These are phyloP conservation scores for Xestia c-nigrum DNA, from an alignment of 2,888 invertebrate species.

Conservation along the genomic window DNA sequence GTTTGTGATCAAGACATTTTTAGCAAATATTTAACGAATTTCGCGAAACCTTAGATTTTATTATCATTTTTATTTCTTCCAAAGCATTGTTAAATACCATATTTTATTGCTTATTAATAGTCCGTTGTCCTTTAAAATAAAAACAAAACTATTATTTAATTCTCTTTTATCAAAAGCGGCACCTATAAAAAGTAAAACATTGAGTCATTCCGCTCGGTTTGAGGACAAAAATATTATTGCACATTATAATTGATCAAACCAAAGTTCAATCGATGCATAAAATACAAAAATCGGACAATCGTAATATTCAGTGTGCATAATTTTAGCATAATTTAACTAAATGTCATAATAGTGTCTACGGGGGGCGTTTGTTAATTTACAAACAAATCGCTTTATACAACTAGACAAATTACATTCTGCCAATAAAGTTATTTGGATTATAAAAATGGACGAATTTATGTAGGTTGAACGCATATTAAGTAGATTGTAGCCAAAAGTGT, in stretches of 20 bases:
- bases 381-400: slow-evolving; percentile 51
- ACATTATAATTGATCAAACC: slow-evolving; percentile 47
- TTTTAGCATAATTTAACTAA: slow-evolving; percentile 70
- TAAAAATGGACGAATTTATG: slow-evolving; percentile 46
- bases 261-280: slow-evolving; percentile 67
- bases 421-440: slow-evolving; percentile 51
- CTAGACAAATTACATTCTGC: slow-evolving; percentile 42
- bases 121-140: slow-evolving; percentile 20
- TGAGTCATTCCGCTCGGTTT: slow-evolving; percentile 42
- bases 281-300: slow-evolving; percentile 67
- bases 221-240: slow-evolving; percentile 57
- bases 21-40: not conserved
- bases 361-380: slow-evolving; percentile 61
- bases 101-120: slow-evolving; percentile 60
- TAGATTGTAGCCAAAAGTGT: slow-evolving; percentile 45
- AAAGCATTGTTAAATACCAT: not conserved
- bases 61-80: slow-evolving; percentile 23
- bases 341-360: slow-evolving; percentile 70
- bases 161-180: slow-evolving; percentile 44
- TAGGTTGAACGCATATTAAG: slow-evolving; percentile 48
- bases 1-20: slow-evolving; percentile 20
- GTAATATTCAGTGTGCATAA: slow-evolving; percentile 67
- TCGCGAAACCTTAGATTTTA: slow-evolving; percentile 20
- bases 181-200: slow-evolving; percentile 44
- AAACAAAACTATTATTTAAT: slow-evolving; percentile 30